Evolutionary conservation across 2,888 invertebrate genomes (phyloP).

Genomic region (Liodrosophila aerea): DNA sequence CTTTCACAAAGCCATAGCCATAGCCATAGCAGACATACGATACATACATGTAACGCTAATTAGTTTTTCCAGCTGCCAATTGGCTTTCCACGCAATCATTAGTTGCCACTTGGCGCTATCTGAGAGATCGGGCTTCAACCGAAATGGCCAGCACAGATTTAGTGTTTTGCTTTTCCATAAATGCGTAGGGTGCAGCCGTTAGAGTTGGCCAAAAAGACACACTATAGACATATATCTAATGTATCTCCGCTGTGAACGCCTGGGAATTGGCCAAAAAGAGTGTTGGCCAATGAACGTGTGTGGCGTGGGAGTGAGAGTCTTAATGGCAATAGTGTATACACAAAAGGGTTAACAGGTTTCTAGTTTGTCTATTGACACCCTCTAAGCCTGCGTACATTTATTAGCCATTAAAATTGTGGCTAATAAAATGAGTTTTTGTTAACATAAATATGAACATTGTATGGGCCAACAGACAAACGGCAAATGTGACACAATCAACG

Average conservation of each 20-base stretch:
- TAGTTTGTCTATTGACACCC: neutral
- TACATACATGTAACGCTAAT: conserved; percentile 24
- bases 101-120: conserved; percentile 21
- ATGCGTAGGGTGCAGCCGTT: conserved; percentile 47
- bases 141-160: conserved; percentile 22
- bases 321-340: conserved; percentile 16
- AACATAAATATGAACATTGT: conserved; percentile 55
- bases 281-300: conserved; percentile 32
- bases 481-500: conserved; percentile 71
- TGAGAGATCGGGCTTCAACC: conserved; percentile 5
- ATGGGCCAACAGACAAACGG: conserved; percentile 49
- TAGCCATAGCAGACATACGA: conserved; percentile 6
- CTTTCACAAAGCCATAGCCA: conserved; percentile 35
- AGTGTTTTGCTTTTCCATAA: conserved; percentile 33
- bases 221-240: no score
- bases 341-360: conserved; percentile 65
- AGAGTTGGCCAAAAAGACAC: conserved; percentile 23
- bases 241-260: conserved; percentile 27
- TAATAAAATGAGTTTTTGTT: conserved; percentile 58
- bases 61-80: conserved; percentile 26
- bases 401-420: conserved; percentile 50
- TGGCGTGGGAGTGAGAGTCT: conserved; percentile 42
- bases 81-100: conserved; percentile 34
- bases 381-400: no score
- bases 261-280: conserved; percentile 42